These are phyloP conservation scores for Lepidothrix coronata DNA, from an alignment of 2,113 vertebrate genomes.

Conservation along the genomic window DNA sequence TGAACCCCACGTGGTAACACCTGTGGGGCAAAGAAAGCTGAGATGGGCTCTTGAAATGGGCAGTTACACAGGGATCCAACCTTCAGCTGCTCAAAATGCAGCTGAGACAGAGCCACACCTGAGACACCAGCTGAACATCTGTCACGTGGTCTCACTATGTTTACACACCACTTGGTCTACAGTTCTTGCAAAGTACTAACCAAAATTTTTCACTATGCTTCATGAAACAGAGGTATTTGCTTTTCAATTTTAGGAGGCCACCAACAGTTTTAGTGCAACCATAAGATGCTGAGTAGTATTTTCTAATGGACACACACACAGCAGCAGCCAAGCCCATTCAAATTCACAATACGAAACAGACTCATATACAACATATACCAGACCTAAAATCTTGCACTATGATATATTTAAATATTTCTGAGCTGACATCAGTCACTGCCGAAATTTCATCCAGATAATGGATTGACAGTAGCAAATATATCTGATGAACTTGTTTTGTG, in stretches of 20 bases:
- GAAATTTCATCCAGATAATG: not conserved
- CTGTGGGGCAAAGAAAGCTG: not conserved
- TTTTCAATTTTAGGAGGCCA: not conserved
- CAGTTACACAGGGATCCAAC: not conserved
- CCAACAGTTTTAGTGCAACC: not conserved
- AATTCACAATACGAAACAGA: not conserved
- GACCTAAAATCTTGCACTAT: not conserved
- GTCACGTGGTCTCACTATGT: accelerated
- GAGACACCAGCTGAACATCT: not conserved
- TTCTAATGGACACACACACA: not conserved
- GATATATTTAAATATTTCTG: not conserved
- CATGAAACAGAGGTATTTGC: not conserved
- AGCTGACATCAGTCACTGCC: not conserved
- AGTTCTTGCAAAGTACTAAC: not conserved
- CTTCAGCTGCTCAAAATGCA: not conserved
- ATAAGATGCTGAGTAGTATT: not conserved
- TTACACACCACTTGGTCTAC: not conserved
- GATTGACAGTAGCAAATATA: not conserved
- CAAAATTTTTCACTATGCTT: not conserved
- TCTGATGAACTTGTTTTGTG: not conserved
- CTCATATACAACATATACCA: accelerated
- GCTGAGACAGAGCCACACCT: not conserved
- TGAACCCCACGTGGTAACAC: accelerated
- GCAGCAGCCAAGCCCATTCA: not conserved
- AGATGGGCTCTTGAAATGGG: not conserved